A percentile compares a stretch with the other conserved stretches of the same genome.
Conservation (phyloP, 2,797 vertebrate species). For the Galago senegalensis region DNA sequence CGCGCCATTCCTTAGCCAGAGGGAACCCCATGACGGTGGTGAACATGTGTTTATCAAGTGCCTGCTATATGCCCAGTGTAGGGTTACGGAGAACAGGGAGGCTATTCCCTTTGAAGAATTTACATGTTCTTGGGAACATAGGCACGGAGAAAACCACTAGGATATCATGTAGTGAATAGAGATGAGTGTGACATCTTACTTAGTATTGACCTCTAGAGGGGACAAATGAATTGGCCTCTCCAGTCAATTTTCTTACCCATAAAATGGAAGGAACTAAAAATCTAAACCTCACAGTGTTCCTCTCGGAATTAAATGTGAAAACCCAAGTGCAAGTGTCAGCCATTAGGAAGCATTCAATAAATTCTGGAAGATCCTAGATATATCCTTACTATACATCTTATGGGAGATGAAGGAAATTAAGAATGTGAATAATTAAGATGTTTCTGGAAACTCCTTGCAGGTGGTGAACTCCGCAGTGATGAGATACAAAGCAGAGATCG, state of each 20-base stretch:
- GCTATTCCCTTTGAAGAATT: not conserved
- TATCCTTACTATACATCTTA: not conserved
- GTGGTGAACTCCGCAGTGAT: conserved; percentile 81
- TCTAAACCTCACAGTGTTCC: not conserved
- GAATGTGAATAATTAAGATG: conserved; percentile 47
- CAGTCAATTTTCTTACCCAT: conserved; percentile 12
- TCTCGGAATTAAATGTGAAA: not conserved
- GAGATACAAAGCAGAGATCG: conserved; percentile 84
- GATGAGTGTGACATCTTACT: not conserved
- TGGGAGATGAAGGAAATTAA: not conserved
- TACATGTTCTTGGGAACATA: not conserved
- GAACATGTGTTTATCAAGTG: not conserved
- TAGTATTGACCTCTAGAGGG: not conserved
- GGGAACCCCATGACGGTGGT: not conserved
- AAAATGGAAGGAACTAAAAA: conserved; percentile 33
- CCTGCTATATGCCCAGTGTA: not conserved
- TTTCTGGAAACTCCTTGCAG: conserved; percentile 74
- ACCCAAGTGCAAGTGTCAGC: not conserved
- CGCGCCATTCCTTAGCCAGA: not conserved
- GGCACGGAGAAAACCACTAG: not conserved
- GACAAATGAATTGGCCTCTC: not conserved
- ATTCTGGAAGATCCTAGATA: not conserved
- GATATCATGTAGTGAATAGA: not conserved
- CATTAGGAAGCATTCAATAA: not conserved
- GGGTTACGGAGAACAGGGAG: not conserved